These are phyloP conservation scores for Zhuqinia jingwanae DNA, from an alignment of 2,888 invertebrate species.

Conservation along the genomic window DNA sequence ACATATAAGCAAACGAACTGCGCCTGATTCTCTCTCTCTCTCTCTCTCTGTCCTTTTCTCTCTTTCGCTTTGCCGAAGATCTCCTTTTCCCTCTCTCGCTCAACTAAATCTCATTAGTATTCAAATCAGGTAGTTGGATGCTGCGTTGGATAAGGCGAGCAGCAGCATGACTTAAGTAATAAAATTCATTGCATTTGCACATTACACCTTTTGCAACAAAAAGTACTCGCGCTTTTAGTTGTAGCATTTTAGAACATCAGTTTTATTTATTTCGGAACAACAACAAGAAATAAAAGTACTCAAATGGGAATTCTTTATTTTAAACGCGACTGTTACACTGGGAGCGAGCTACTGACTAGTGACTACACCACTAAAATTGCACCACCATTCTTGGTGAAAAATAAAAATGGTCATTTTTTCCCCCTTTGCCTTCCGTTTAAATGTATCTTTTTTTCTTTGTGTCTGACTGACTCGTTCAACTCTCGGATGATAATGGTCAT, in stretches of 20 bases:
- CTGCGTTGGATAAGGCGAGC: slow-evolving; percentile 49
- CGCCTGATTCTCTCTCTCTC: not conserved
- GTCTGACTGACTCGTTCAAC: no score
- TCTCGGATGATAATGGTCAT: no score
- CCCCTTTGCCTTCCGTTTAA: not conserved
- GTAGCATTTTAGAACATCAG: no score
- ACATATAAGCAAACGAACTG: no score
- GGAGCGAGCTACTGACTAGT: no score
- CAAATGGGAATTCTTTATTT: slow-evolving; percentile 64
- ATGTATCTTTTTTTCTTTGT: not conserved
- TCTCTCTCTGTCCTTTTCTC: slow-evolving; percentile 34
- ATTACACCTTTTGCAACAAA: not conserved
- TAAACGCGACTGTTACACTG: slow-evolving; percentile 20
- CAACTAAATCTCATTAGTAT: slow-evolving; percentile 65
- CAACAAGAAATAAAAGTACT: no score
- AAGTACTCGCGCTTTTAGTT: no score
- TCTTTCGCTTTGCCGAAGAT: slow-evolving; percentile 27
- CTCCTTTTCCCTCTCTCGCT: slow-evolving; percentile 37
- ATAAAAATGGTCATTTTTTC: slow-evolving; percentile 48
- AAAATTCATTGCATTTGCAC: slow-evolving; percentile 49
- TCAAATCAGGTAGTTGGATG: slow-evolving; percentile 63
- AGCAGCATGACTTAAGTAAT: slow-evolving; percentile 28
- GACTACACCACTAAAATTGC: slow-evolving; percentile 37
- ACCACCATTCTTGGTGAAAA: slow-evolving; percentile 27
- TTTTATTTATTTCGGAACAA: no score